Conservation (phyloP, 2,888 invertebrate species). For the Drosophila histrio region DNA sequence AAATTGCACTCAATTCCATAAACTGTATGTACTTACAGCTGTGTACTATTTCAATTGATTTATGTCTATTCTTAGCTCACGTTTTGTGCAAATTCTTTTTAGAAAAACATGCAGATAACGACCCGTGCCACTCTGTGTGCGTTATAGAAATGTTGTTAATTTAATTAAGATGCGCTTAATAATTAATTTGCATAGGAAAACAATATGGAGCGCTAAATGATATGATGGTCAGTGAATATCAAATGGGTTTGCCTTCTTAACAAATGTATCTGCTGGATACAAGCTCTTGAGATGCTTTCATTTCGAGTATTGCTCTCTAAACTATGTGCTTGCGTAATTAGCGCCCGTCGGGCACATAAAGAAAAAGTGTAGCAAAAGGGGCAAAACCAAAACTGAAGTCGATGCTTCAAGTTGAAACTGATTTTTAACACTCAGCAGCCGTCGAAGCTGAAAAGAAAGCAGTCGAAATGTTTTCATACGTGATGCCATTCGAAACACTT, state of each 20-base stretch:
- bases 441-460: conserved; percentile 54
- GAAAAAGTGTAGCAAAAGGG: conserved; percentile 58
- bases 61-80: not conserved
- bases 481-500: conserved; percentile 67
- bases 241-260: conserved; percentile 1
- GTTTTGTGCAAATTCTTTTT: conserved; percentile 44
- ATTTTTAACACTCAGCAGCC: conserved; percentile 14
- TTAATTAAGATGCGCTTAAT: conserved; percentile 67
- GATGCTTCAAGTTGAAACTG: conserved; percentile 16
- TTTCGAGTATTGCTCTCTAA: conserved; percentile 29
- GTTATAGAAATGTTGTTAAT: conserved; percentile 64
- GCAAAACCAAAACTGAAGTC: conserved; percentile 19
- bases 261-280: conserved; percentile 25
- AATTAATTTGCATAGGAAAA: conserved; percentile 68
- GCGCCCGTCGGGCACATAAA: conserved; percentile 51
- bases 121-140: conserved; percentile 21
- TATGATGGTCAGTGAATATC: conserved; percentile 22
- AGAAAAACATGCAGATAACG: not conserved
- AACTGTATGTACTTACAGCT: not conserved
- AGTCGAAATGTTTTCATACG: conserved; percentile 50
- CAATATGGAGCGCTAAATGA: conserved; percentile 64
- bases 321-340: conserved; percentile 72
- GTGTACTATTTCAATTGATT: not conserved
- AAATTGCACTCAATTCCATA: not conserved
- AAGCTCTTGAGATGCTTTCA: conserved; percentile 36